These are phyloP conservation scores for Diadema setosum DNA, from an alignment of 35 echinoderm and acorn worm species.

Conservation along the genomic window DNA sequence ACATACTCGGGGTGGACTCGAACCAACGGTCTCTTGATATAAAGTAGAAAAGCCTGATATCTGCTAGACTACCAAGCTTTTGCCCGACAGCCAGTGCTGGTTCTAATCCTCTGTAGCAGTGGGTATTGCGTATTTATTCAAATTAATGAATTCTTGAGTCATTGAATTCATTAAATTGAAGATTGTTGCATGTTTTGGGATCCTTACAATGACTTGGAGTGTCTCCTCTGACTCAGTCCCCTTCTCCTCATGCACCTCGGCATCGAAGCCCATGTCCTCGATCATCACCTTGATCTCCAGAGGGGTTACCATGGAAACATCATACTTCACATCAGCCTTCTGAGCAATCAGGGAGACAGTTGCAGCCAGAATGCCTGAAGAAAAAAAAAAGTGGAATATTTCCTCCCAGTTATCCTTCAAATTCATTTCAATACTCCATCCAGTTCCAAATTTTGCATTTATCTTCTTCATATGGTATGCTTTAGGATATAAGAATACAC, in stretches of 20 bases:
- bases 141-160: not conserved
- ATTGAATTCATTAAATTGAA: not conserved
- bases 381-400: not conserved
- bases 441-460: no score
- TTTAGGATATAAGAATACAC: no score
- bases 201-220: slow-evolving; percentile 79
- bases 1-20: no score
- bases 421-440: no score
- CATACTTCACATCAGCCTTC: slow-evolving; percentile 78
- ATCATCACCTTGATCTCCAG: slow-evolving; percentile 56
- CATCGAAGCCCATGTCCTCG: slow-evolving; percentile 97
- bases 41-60: not conserved
- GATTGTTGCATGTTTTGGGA: no score
- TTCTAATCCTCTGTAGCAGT: no score
- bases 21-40: not conserved
- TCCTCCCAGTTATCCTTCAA: no score
- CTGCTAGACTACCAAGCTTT: no score
- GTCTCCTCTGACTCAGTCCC: slow-evolving; percentile 42
- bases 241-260: slow-evolving; percentile 63
- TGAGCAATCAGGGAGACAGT: slow-evolving; percentile 81
- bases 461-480: no score
- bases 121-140: no score
- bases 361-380: slow-evolving; percentile 62
- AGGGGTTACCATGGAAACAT: slow-evolving; percentile 28
- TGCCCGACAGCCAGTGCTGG: no score